Percentiles rank a stretch among this genome's conserved stretches.
These are phyloP conservation scores for Heliangelus exortis DNA, from an alignment of 2,797 vertebrate genomes.

Conservation along the genomic window DNA sequence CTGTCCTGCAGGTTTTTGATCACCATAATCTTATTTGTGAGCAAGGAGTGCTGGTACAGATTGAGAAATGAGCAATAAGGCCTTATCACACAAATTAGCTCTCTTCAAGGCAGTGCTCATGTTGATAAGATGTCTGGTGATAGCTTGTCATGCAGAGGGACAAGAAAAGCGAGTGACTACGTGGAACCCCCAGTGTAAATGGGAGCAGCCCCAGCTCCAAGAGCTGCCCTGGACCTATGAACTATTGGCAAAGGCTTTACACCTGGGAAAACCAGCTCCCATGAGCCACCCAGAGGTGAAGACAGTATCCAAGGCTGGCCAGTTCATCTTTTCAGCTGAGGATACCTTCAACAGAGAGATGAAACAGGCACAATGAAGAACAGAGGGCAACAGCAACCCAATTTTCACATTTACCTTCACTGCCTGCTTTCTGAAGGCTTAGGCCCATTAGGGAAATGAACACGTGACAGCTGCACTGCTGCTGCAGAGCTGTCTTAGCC, in stretches of 20 bases:
- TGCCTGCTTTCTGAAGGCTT: not conserved
- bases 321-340: not conserved
- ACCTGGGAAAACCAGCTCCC: not conserved
- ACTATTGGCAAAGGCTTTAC: not conserved
- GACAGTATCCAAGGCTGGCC: not conserved
- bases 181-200: not conserved
- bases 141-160: not conserved
- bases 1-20: conserved; percentile 31
- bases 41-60: not conserved
- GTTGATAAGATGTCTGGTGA: conserved; percentile 38
- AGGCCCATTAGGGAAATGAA: not conserved
- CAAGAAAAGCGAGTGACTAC: conserved; percentile 7
- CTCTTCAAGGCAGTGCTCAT: conserved; percentile 9
- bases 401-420: not conserved
- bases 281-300: not conserved
- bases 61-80: conserved; percentile 47
- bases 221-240: not conserved
- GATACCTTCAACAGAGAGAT: not conserved
- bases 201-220: not conserved
- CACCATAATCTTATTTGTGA: conserved; percentile 41
- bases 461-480: not conserved
- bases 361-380: not conserved
- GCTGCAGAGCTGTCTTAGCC: not conserved
- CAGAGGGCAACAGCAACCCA: not conserved
- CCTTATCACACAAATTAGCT: conserved; percentile 48